Conservation (phyloP, 1,140 invertebrate species). For the Temnothorax curvispinosus region DNA sequence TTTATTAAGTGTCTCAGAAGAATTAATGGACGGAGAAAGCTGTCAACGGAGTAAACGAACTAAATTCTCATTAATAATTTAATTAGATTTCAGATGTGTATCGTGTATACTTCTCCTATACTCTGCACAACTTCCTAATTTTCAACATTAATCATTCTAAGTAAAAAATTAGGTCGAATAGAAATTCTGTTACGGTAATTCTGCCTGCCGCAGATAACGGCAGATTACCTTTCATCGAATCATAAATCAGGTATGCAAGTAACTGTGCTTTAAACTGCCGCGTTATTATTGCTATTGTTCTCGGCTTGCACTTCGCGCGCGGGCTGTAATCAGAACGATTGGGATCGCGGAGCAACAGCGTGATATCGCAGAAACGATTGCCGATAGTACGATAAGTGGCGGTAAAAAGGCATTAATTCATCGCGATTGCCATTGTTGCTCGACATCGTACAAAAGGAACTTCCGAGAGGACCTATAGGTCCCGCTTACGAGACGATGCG, state of each 20-base stretch:
- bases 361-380: conserved; percentile 45
- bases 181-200: conserved; percentile 5
- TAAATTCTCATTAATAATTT: background rate
- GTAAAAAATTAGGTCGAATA: background rate
- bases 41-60: too few relatives aligned
- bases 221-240: conserved; percentile 14
- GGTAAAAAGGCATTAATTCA: conserved; percentile 52
- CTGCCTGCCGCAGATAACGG: background rate
- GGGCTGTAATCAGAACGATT: conserved; percentile 44
- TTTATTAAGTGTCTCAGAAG: background rate
- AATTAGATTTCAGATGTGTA: background rate
- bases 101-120: background rate
- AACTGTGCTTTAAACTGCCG: conserved; percentile 19
- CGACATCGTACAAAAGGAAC: conserved; percentile 41
- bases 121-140: too few relatives aligned
- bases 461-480: conserved; percentile 36
- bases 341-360: conserved; percentile 9
- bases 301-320: conserved; percentile 12
- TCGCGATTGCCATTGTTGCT: conserved; percentile 40
- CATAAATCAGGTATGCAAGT: conserved; percentile 17
- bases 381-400: conserved; percentile 44
- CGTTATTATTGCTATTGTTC: conserved; percentile 36
- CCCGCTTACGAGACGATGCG: conserved; percentile 52
- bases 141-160: background rate
- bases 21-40: background rate